phyloP scores from a whole-genome alignment of 2,113 vertebrate species.

The Dascyllus trimaculatus region DNA sequence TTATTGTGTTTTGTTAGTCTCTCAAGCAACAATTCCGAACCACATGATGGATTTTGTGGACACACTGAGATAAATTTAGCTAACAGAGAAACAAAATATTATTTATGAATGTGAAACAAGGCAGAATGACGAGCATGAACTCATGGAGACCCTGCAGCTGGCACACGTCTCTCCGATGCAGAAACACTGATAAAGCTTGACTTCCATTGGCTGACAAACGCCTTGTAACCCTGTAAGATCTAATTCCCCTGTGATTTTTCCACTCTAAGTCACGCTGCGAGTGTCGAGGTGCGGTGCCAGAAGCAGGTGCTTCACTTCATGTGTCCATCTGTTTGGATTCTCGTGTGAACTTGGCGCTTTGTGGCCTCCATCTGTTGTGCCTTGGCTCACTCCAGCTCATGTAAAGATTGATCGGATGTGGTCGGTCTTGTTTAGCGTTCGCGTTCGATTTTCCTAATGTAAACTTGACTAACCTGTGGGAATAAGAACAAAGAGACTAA shows the following conservation, averaged over 20 bases:
- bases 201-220: slow-evolving; percentile 23
- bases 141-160: not conserved
- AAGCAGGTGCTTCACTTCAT: slow-evolving; percentile 66
- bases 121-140: not conserved
- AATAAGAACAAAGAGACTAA: not conserved
- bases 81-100: not conserved
- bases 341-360: slow-evolving; percentile 51
- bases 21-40: too few species aligned
- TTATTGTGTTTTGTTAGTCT: not conserved
- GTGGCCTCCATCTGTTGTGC: slow-evolving; percentile 66
- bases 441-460: not conserved
- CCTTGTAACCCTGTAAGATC: slow-evolving; percentile 3
- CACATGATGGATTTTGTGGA: too few species aligned
- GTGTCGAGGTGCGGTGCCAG: slow-evolving; percentile 30
- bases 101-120: slow-evolving; percentile 13
- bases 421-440: slow-evolving; percentile 2
- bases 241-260: slow-evolving; percentile 36
- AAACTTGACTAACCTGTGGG: slow-evolving; percentile 1
- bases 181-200: slow-evolving; percentile 24
- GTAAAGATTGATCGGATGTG: not conserved
- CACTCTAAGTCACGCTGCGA: slow-evolving; percentile 38
- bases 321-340: slow-evolving; percentile 74
- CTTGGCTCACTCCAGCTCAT: slow-evolving; percentile 27
- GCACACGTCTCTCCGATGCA: not conserved
- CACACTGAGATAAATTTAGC: not conserved